Base-by-base conservation (phyloP, 2,888 invertebrate species). In the Archips xylosteana region DNA sequence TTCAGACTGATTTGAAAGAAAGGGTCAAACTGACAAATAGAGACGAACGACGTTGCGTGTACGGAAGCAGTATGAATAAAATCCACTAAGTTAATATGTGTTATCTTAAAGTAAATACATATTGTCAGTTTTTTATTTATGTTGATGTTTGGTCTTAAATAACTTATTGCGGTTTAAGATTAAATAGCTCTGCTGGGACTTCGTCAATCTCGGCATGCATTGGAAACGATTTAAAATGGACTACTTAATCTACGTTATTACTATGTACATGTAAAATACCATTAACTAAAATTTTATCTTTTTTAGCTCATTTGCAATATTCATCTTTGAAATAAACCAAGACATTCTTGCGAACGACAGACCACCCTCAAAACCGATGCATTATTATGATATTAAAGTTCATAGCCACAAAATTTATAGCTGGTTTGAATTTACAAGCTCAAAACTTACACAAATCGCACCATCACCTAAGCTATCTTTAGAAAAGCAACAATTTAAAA, bases 251-350 rank as follows among this genome's bases (percentile, higher is more conserved):
- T 87, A 87, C 80, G 80, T 76, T 77, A 79, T 86, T 83, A 83
- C 82, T 89, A 91, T 91, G 85, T 90, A 92, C 91, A 92, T 86
- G 86, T 85, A 89, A 86, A 71, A 83, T 84, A 83, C 83, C 86
- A 89, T 88, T 88, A 80, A 83, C 91, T 90, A 90, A 89, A 88
- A 82, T 83, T 87, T 82, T 83, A 83, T 85, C 47, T 72, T 75
- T 77, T 82, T 77, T 81, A 88, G 89, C 84, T 85, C 85, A 90
- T 89, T 87, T 87, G 84, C 83, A 87, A 88, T 85, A 87, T 90
- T 87, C 87, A 91, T 86, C 86, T 88, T 87, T 85, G 87, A 85
- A 85, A 85, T 78, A 76, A 78, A 80, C 75, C 67, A 81, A 83
- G 4, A 5, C 39, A 85, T 81, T 81, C 82, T 81, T 79, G 78